Conservation (phyloP, 2,888 invertebrate species). For the Zhengitettix transpicula region DNA sequence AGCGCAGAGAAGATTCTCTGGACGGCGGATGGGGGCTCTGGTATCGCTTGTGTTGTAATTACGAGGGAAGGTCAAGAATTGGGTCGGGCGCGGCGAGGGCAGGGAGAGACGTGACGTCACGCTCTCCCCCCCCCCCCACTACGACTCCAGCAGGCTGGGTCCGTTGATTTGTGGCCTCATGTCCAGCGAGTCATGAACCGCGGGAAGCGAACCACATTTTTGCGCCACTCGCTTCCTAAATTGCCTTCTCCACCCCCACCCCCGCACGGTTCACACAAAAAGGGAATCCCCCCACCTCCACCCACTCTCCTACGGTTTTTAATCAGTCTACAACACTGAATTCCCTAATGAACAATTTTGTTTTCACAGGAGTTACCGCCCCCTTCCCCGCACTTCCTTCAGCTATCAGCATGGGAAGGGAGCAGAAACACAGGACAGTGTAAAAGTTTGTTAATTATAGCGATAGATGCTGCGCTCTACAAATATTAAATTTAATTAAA, state of each 20-base stretch:
- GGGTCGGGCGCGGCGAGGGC: too few relatives aligned
- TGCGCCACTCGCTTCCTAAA: conserved; percentile 1
- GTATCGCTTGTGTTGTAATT: too few relatives aligned
- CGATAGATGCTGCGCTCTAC: conserved; percentile 4
- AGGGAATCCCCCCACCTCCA: not conserved
- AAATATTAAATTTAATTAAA: conserved; percentile 9
- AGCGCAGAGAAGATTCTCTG: too few relatives aligned
- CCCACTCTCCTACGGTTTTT: conserved; percentile 4
- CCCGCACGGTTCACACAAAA: conserved; percentile 1
- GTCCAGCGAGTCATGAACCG: conserved; percentile 3
- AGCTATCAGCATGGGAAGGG: conserved; percentile 1
- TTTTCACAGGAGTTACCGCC: conserved; percentile 9
- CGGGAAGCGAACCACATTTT: not conserved
- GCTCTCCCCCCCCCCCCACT: too few relatives aligned
- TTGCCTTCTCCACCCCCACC: not conserved
- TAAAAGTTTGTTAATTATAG: conserved; percentile 11
- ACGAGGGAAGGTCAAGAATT: too few relatives aligned
- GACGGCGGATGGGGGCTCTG: too few relatives aligned
- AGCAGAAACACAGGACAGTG: not conserved
- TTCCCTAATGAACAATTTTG: conserved; percentile 13
- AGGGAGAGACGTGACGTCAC: too few relatives aligned
- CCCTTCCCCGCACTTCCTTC: not conserved
- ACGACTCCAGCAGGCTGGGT: not conserved
- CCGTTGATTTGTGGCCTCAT: conserved; percentile 4
- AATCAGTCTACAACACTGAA: conserved; percentile 11